Conservation (phyloP, 1,140 invertebrate genomes). For the Vanessa atalanta region DNA sequence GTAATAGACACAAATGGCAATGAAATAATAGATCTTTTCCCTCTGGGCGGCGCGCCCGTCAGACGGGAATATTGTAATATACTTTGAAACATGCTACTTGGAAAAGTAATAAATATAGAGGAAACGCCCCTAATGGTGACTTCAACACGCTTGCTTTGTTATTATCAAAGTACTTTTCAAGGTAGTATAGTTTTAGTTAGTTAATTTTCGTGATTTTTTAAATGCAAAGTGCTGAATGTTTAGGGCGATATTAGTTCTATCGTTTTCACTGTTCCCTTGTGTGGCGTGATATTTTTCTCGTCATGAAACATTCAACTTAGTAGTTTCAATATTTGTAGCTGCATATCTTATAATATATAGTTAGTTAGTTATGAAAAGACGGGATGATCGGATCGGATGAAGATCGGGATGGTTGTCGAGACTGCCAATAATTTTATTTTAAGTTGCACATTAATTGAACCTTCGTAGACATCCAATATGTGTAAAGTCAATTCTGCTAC, state of each 20-base stretch:
- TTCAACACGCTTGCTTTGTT: constrained; percentile 16
- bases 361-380: too few species aligned
- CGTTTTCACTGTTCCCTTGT: neutral
- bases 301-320: too few species aligned
- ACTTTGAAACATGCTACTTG: constrained; percentile 8
- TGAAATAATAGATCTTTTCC: constrained; percentile 71
- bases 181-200: neutral
- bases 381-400: too few species aligned
- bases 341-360: too few species aligned
- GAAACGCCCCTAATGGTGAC: constrained; percentile 15
- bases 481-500: too few species aligned
- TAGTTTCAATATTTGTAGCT: too few species aligned
- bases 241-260: neutral
- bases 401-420: too few species aligned
- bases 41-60: constrained; percentile 52
- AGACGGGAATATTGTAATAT: constrained; percentile 3
- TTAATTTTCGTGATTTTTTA: neutral
- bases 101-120: constrained; percentile 8
- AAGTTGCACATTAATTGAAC: too few species aligned
- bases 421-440: too few species aligned
- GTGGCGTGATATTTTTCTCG: too few species aligned
- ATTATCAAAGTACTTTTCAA: constrained; percentile 5
- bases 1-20: constrained; percentile 60
- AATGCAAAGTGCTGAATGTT: neutral
- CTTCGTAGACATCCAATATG: too few species aligned